These are phyloP conservation scores for Colostygia pectinataria DNA, from an alignment of 2,888 invertebrate species.

Conservation along the genomic window DNA sequence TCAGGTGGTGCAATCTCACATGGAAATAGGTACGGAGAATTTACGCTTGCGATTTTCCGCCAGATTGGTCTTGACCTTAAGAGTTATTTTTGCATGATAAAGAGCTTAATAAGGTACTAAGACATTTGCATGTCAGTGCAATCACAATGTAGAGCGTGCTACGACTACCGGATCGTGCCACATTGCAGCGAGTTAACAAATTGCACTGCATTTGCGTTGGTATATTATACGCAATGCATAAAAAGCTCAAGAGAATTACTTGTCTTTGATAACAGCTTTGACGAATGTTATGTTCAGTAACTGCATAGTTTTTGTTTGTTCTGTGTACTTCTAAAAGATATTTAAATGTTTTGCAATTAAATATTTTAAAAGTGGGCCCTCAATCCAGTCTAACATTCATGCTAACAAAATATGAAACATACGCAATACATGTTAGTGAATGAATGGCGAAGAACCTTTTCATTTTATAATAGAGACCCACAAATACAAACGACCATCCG, in stretches of 20 bases:
- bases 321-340: too few species aligned
- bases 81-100: too few species aligned
- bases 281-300: too few species aligned
- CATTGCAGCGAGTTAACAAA: conserved; percentile 10
- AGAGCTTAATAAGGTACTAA: neutral
- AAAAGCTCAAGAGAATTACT: conserved; percentile 6
- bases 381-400: too few species aligned
- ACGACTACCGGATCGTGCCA: conserved; percentile 4
- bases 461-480: conserved; percentile 28
- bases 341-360: too few species aligned
- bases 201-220: conserved; percentile 11
- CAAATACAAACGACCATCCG: conserved; percentile 31
- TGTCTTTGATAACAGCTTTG: neutral
- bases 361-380: too few species aligned
- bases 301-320: too few species aligned
- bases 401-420: too few species aligned
- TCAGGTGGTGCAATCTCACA: too few species aligned
- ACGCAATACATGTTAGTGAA: conserved; percentile 6
- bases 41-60: too few species aligned
- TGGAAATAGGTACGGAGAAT: too few species aligned
- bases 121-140: conserved; percentile 5
- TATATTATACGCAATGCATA: conserved; percentile 7
- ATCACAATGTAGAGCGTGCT: conserved; percentile 4
- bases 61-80: too few species aligned
- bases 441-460: conserved; percentile 17